A percentile compares a stretch with the other conserved stretches of the same genome.
Evolutionary conservation across 2,113 vertebrate species (phyloP).

Genomic region (Serilophus lunatus): DNA sequence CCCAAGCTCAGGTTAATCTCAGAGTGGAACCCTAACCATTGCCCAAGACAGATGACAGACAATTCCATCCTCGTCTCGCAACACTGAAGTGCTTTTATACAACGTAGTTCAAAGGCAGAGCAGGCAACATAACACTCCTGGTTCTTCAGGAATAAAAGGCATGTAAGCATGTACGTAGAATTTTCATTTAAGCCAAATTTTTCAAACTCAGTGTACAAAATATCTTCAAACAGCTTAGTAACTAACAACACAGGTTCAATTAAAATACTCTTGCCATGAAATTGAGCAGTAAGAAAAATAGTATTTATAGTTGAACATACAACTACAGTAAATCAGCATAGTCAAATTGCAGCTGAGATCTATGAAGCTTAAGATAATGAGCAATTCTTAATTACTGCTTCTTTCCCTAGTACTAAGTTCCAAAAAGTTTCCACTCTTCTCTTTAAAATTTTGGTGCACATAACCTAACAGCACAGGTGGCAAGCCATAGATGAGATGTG

Average conservation of each 20-base stretch:
- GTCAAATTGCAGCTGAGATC: not conserved
- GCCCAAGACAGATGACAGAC: not conserved
- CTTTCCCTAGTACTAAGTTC: not conserved
- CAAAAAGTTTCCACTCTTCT: not conserved
- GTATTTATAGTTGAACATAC: not conserved
- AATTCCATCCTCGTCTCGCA: not conserved
- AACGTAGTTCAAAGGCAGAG: not conserved
- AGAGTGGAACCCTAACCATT: not conserved
- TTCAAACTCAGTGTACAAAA: not conserved
- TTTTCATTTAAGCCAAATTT: not conserved
- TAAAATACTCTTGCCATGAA: not conserved
- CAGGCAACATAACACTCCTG: not conserved
- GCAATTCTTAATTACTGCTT: not conserved
- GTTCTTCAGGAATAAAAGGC: not conserved
- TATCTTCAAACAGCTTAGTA: not conserved
- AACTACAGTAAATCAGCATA: not conserved
- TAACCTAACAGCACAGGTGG: not conserved
- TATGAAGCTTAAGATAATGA: not conserved
- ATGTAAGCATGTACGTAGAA: not conserved
- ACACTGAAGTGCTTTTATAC: not conserved
- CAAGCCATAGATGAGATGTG: not conserved
- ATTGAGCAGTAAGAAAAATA: not conserved
- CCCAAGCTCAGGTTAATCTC: not conserved
- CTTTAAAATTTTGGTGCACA: not conserved
- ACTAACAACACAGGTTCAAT: not conserved